Conservation (phyloP, 2,113 vertebrate genomes). For the Myrmecophaga tridactyla region DNA sequence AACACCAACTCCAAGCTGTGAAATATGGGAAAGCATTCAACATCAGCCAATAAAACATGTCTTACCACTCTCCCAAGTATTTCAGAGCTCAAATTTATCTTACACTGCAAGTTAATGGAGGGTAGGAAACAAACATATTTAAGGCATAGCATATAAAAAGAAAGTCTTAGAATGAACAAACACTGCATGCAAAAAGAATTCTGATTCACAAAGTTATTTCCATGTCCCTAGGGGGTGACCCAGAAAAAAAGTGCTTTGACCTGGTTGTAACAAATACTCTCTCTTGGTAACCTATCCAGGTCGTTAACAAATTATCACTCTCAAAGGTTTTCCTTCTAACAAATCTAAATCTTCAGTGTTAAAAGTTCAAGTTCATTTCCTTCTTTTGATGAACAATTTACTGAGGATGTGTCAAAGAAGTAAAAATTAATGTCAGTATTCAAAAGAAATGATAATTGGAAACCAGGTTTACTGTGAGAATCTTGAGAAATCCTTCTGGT, state of each 20-base stretch:
- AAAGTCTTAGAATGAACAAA: conserved; percentile 41
- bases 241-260: conserved; percentile 60
- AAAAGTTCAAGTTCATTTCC: conserved; percentile 58
- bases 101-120: conserved; percentile 1
- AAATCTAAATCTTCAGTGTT: conserved; percentile 46
- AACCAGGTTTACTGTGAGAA: neutral
- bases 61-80: neutral
- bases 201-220: conserved; percentile 34
- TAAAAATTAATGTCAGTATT: conserved; percentile 9
- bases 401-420: neutral
- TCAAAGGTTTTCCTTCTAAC: conserved; percentile 48
- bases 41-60: neutral
- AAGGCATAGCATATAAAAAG: conserved; percentile 2
- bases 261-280: conserved; percentile 58
- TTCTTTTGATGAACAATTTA: conserved; percentile 24
- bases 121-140: conserved; percentile 47
- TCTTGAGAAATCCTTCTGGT: conserved; percentile 3
- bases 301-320: conserved; percentile 62
- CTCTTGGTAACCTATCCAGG: conserved; percentile 24
- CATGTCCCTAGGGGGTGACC: conserved; percentile 37
- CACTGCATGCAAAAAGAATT: conserved; percentile 15
- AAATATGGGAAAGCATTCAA: conserved; percentile 5
- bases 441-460: conserved; percentile 37
- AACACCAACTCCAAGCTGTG: neutral
- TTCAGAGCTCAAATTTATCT: neutral